Percentiles rank a stretch among this genome's conserved stretches.
These are phyloP conservation scores for Dicrostonyx torquatus DNA, from an alignment of 2,797 vertebrate genomes.

Conservation along the genomic window DNA sequence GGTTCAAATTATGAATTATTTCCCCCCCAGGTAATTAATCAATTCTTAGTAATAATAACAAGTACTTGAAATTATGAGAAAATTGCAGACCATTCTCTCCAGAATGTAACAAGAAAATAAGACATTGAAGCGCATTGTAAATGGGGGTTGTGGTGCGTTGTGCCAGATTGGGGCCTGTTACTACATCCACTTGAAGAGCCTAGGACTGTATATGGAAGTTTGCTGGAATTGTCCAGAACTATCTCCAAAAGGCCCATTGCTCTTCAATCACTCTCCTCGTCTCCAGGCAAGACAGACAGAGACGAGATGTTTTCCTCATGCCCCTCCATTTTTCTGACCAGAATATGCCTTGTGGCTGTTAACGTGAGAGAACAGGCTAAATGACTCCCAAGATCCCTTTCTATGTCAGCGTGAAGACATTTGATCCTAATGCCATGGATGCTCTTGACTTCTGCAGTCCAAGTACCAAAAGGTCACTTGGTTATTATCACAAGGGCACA, in stretches of 20 bases:
- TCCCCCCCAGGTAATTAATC: slow-evolving; percentile 10
- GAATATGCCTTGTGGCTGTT: background rate
- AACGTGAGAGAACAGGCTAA: background rate
- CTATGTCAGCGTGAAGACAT: background rate
- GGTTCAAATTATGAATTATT: slow-evolving; percentile 35
- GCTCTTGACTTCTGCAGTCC: background rate
- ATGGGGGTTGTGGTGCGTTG: background rate
- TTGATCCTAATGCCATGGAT: background rate
- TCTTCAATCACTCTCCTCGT: background rate
- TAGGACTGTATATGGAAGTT: background rate
- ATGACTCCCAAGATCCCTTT: background rate
- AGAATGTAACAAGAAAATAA: background rate
- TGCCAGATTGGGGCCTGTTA: background rate
- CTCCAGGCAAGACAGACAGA: background rate
- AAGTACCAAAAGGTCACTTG: background rate
- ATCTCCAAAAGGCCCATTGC: background rate
- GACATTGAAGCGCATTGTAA: background rate
- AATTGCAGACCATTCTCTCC: background rate
- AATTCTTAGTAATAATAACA: background rate
- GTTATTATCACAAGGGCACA: background rate
- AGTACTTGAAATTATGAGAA: slow-evolving; percentile 40
- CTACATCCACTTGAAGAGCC: background rate
- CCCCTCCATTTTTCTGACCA: background rate
- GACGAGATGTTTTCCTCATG: background rate
- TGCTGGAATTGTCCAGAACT: background rate